phyloP scores from a whole-genome alignment of 2,888 invertebrate genomes.

The Vandiemenella viatica region DNA sequence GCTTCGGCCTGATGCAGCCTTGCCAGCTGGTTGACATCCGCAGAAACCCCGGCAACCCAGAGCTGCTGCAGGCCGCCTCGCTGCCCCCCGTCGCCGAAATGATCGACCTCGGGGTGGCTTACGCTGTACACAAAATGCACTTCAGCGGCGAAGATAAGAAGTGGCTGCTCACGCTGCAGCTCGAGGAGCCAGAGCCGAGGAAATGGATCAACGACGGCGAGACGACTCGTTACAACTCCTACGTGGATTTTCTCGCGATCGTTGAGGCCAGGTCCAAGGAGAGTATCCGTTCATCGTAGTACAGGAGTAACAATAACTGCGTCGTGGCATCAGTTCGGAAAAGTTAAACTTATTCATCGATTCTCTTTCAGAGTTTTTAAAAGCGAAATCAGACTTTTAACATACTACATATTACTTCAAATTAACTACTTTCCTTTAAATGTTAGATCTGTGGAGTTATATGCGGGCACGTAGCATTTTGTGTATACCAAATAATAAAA shows the following conservation, averaged over 20 bases:
- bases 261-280: no score
- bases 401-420: no score
- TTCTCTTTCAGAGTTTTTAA: no score
- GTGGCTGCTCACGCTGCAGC: background rate
- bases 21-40: slow-evolving; percentile 5
- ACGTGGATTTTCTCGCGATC: background rate
- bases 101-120: background rate
- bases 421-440: no score
- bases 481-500: no score
- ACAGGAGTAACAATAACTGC: no score
- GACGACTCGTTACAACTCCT: background rate
- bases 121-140: background rate
- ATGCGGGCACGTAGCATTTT: no score
- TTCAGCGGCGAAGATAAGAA: background rate
- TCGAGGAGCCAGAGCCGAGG: background rate
- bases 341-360: no score
- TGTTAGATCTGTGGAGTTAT: no score
- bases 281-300: no score
- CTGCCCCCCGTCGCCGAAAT: background rate
- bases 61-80: background rate
- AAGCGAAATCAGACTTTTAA: no score
- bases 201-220: background rate
- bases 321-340: no score
- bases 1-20: slow-evolving; percentile 4
- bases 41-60: background rate